Conservation (phyloP, 2,888 invertebrate genomes). For the Agriopis aurantiaria region DNA sequence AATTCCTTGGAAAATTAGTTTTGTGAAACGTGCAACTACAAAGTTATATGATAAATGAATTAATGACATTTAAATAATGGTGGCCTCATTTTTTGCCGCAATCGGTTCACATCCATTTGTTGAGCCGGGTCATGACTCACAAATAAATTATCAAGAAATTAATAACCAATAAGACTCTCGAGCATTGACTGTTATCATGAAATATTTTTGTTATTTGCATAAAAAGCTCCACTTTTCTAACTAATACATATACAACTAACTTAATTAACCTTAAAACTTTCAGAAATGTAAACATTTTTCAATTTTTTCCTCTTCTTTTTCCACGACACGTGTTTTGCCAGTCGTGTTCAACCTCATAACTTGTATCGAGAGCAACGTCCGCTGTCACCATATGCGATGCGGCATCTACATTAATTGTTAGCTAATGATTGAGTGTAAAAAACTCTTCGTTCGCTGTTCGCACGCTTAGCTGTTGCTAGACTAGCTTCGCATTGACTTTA, state of each 20-base stretch:
- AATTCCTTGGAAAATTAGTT: conserved; percentile 38
- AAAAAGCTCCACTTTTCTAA: neutral
- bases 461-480: conserved; percentile 59
- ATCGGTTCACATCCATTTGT: conserved; percentile 51
- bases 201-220: neutral
- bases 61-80: conserved; percentile 29
- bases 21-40: conserved; percentile 14
- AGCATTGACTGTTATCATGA: neutral
- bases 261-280: neutral
- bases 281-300: neutral
- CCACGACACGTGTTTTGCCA: conserved; percentile 17
- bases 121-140: conserved; percentile 70
- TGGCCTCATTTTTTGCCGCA: conserved; percentile 46
- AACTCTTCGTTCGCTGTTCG: conserved; percentile 60
- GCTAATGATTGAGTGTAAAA: conserved; percentile 72
- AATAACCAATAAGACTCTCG: conserved; percentile 52
- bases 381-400: conserved; percentile 59
- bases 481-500: conserved; percentile 36
- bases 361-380: conserved; percentile 56
- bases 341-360: conserved; percentile 49
- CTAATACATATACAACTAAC: neutral
- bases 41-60: conserved; percentile 41
- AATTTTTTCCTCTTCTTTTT: neutral
- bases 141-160: conserved; percentile 66
- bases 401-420: conserved; percentile 69